Percentiles rank a stretch among this genome's conserved stretches.
Conservation (phyloP, 2,113 vertebrate species). For the Gymnocephalus cernua region DNA sequence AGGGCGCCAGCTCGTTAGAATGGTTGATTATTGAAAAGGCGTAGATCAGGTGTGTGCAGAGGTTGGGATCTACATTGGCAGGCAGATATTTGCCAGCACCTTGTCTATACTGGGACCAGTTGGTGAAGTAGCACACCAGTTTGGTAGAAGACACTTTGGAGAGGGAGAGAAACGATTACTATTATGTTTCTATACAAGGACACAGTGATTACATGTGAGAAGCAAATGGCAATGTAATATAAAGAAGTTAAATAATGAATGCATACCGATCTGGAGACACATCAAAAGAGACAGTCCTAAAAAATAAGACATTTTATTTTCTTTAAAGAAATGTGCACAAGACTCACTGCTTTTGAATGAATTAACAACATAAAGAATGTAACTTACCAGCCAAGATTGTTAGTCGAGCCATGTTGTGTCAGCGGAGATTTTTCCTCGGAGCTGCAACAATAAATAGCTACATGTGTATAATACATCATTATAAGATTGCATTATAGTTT, state of each 20-base stretch:
- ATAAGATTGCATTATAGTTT: not conserved
- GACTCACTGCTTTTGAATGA: not conserved
- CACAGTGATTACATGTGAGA: not conserved
- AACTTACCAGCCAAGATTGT: constrained; percentile 64
- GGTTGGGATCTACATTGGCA: constrained; percentile 80
- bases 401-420: constrained; percentile 62
- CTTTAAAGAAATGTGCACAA: not conserved
- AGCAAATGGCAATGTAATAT: not conserved
- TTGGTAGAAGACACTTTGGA: constrained; percentile 82
- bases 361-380: not conserved
- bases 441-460: constrained; percentile 18
- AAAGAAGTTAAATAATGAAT: not conserved
- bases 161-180: not conserved
- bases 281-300: constrained; percentile 70
- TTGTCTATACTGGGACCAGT: constrained; percentile 89
- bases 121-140: constrained; percentile 90
- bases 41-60: constrained; percentile 88
- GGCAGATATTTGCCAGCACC: constrained; percentile 79
- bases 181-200: not conserved
- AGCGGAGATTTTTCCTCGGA: not conserved
- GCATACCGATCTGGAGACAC: constrained; percentile 75
- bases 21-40: constrained; percentile 85
- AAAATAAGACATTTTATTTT: constrained; percentile 21
- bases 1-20: constrained; percentile 83
- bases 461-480: not conserved